These are phyloP conservation scores for Campylomormyrus numenius DNA, from an alignment of 2,113 vertebrate species.

Conservation along the genomic window DNA sequence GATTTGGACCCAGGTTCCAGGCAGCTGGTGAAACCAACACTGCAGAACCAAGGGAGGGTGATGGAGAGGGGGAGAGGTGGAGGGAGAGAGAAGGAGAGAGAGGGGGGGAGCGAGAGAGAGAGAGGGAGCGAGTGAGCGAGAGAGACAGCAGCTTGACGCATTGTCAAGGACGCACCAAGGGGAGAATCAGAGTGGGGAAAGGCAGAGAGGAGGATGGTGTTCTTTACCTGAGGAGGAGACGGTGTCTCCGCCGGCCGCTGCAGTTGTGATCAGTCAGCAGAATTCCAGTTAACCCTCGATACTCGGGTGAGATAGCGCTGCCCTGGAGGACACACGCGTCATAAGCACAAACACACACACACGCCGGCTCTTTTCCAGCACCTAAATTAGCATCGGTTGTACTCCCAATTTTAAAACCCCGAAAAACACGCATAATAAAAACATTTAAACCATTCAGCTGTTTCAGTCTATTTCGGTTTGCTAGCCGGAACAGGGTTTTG, in stretches of 20 bases:
- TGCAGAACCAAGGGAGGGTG: slow-evolving; percentile 22
- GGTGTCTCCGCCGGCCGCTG: neutral
- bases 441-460: neutral
- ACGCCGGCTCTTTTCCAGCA: neutral
- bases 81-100: neutral
- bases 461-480: neutral
- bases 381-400: neutral
- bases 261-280: neutral
- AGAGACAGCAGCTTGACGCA: slow-evolving; percentile 67
- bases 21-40: slow-evolving; percentile 18
- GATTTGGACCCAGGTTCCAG: neutral
- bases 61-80: slow-evolving; percentile 24
- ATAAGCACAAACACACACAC: neutral
- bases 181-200: slow-evolving; percentile 47
- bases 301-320: neutral
- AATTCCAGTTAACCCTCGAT: neutral
- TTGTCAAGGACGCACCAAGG: slow-evolving; percentile 74
- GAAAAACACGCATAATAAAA: neutral
- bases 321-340: neutral
- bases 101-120: neutral
- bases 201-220: slow-evolving; percentile 24
- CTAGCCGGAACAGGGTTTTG: neutral
- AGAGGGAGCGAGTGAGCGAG: slow-evolving; percentile 45
- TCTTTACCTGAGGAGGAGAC: slow-evolving; percentile 15
- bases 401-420: neutral